Evolutionary conservation across 2,113 vertebrate genomes (phyloP).

Genomic region (Progne subis): DNA sequence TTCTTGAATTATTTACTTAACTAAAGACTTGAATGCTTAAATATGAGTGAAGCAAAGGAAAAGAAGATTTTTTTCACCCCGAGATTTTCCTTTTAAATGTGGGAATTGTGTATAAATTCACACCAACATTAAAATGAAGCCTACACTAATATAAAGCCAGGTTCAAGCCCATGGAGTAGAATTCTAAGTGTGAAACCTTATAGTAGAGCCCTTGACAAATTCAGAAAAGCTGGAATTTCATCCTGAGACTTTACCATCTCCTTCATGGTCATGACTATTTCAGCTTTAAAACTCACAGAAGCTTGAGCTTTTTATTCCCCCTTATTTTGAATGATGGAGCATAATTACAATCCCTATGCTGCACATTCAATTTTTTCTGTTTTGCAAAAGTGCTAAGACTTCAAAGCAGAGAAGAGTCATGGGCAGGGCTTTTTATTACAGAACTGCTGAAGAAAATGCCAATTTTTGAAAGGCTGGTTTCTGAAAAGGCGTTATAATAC

Average conservation of each 20-base stretch:
- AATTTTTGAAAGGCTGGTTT: neutral
- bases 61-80: neutral
- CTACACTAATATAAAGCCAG: neutral
- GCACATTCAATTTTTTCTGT: neutral
- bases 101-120: neutral
- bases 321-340: neutral
- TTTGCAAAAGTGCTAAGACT: slow-evolving; percentile 17
- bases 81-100: neutral
- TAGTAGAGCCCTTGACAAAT: neutral
- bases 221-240: neutral
- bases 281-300: neutral
- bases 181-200: neutral
- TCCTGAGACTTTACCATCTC: neutral
- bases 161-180: neutral
- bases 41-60: neutral
- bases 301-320: neutral
- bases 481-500: neutral
- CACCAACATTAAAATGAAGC: rapidly evolving
- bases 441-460: neutral
- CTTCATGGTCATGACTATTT: neutral
- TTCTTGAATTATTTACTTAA: neutral
- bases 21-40: neutral
- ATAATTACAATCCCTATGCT: slow-evolving; percentile 13
- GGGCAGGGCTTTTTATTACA: neutral
- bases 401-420: slow-evolving; percentile 24